Conservation (phyloP, 23 tunicate species). For the Trididemnum nubilum region DNA sequence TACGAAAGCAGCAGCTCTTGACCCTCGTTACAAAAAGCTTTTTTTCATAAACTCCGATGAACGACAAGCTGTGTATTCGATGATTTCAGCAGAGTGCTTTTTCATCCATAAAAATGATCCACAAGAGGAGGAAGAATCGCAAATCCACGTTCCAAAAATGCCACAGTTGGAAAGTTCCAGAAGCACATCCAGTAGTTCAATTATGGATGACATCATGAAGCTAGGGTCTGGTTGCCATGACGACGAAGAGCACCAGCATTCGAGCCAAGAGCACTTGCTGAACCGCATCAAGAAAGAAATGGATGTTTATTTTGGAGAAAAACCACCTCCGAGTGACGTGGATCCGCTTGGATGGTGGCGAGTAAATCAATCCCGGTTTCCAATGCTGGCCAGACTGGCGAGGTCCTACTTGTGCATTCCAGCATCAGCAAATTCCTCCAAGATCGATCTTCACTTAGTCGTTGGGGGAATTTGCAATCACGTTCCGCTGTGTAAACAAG, state of each 20-base stretch:
- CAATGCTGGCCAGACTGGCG: slow-evolving; percentile 35
- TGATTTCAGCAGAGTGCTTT: slow-evolving; percentile 31
- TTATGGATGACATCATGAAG: slow-evolving; percentile 21
- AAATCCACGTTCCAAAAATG: not conserved
- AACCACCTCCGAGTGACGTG: not conserved
- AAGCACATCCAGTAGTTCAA: not conserved
- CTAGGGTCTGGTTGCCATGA: slow-evolving; percentile 30
- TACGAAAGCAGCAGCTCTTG: slow-evolving; percentile 37
- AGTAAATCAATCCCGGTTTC: slow-evolving; percentile 9
- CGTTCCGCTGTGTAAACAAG: slow-evolving; percentile 1
- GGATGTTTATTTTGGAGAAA: slow-evolving; percentile 23
- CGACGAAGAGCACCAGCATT: slow-evolving; percentile 4
- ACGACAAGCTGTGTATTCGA: not conserved
- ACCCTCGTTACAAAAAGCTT: slow-evolving; percentile 43
- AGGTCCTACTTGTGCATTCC: slow-evolving; percentile 46
- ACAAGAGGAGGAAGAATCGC: not conserved
- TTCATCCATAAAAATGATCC: slow-evolving; percentile 13
- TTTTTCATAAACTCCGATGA: slow-evolving; percentile 19
- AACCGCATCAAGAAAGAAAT: slow-evolving; percentile 34
- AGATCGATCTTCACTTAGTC: not conserved
- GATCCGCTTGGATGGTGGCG: slow-evolving; percentile 46
- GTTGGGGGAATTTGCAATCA: not conserved
- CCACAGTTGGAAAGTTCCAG: not conserved
- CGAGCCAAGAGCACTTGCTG: not conserved
- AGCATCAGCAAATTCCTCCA: not conserved